A percentile compares a stretch with the other conserved stretches of the same genome.
These are phyloP conservation scores for Dipodomys merriami DNA, from an alignment of 2,113 vertebrate species.

Conservation along the genomic window DNA sequence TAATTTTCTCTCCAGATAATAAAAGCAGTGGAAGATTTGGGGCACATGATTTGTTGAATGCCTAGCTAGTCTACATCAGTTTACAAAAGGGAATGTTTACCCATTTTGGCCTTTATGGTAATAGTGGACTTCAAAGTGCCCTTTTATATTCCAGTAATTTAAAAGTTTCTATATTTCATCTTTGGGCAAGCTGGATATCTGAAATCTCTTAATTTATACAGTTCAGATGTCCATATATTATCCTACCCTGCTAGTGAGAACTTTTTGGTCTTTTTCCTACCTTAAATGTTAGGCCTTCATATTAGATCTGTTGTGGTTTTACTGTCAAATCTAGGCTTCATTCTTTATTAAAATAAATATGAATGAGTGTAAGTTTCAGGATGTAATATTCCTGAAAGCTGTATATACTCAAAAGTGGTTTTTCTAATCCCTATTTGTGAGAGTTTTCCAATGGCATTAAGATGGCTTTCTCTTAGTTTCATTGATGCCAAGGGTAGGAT, in stretches of 20 bases:
- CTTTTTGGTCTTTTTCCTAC: constrained; percentile 70
- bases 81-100: constrained; percentile 40
- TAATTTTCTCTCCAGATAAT: constrained; percentile 75
- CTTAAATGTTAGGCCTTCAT: constrained; percentile 63
- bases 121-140: constrained; percentile 52
- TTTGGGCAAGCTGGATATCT: constrained; percentile 66
- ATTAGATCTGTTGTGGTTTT: constrained; percentile 62
- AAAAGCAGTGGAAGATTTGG: constrained; percentile 68
- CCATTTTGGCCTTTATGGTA: constrained; percentile 60
- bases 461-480: constrained; percentile 68
- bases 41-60: constrained; percentile 59
- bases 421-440: constrained; percentile 64
- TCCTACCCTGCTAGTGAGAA: constrained; percentile 65
- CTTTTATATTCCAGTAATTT: constrained; percentile 46
- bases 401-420: constrained; percentile 60
- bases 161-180: constrained; percentile 60
- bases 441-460: constrained; percentile 68
- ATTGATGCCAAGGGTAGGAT: constrained; percentile 76
- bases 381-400: constrained; percentile 65
- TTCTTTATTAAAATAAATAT: constrained; percentile 60
- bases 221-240: constrained; percentile 61
- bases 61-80: constrained; percentile 65
- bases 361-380: constrained; percentile 68
- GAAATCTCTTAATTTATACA: constrained; percentile 50
- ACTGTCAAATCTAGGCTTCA: constrained; percentile 71